A percentile compares a stretch with the other conserved stretches of the same genome.
Conservation (phyloP, 2,113 vertebrate genomes). For the Danionella cerebrum region DNA sequence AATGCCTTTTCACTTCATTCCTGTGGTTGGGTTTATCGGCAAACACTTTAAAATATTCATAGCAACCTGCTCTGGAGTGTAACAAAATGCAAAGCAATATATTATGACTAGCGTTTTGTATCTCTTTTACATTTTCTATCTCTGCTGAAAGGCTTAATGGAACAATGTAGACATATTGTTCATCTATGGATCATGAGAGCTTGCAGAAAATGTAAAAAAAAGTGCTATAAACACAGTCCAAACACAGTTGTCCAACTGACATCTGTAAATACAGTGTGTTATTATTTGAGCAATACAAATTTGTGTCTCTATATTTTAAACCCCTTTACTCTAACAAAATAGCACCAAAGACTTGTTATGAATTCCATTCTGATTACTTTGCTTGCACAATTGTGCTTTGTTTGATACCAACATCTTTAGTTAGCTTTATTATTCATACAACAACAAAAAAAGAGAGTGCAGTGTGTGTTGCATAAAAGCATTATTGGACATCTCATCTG, state of each 20-base stretch:
- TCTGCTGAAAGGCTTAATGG: not conserved
- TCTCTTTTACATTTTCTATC: not conserved
- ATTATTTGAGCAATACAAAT: constrained; percentile 1
- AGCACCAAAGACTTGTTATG: too few relatives aligned
- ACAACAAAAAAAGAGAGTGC: not conserved
- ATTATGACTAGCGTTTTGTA: not conserved
- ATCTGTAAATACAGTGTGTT: constrained; percentile 26
- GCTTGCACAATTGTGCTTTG: not conserved
- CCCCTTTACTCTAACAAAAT: too few relatives aligned
- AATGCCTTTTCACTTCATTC: not conserved
- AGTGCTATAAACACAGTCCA: not conserved
- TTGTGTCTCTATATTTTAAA: not conserved
- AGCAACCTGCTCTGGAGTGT: not conserved
- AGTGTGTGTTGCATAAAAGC: not conserved
- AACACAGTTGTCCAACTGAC: constrained; percentile 12
- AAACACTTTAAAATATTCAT: not conserved
- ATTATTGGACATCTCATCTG: not conserved
- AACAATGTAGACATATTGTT: not conserved
- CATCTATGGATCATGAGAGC: not conserved
- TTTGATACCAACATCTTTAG: not conserved
- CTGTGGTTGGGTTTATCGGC: not conserved
- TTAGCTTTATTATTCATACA: not conserved
- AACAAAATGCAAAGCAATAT: not conserved
- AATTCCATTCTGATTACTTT: too few relatives aligned
- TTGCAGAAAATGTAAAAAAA: constrained; percentile 15